Evolutionary conservation across 2,797 vertebrate genomes (phyloP).

Genomic region (Phyllotis vaccarum): DNA sequence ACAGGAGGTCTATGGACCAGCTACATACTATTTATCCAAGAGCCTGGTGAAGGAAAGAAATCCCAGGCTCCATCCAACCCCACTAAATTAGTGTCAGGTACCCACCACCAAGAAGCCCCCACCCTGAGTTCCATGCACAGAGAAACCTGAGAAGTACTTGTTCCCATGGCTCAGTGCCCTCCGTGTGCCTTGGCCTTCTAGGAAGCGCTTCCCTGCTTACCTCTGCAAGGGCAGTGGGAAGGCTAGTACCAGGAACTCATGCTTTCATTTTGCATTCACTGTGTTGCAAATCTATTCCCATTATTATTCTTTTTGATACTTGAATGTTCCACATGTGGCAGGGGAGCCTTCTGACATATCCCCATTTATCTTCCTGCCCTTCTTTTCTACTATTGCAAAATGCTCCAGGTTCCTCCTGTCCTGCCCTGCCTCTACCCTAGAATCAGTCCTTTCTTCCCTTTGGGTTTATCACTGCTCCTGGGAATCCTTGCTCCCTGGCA

Average conservation of each 20-base stretch:
- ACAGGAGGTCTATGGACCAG: background rate
- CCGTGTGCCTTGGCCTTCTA: rapidly evolving
- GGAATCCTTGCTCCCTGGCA: background rate
- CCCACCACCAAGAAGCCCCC: too few relatives aligned
- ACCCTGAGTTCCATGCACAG: background rate
- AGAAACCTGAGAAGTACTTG: background rate
- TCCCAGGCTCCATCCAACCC: background rate
- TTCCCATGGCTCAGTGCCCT: rapidly evolving
- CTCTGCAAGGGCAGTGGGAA: background rate
- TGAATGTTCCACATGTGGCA: background rate
- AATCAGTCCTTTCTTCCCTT: background rate
- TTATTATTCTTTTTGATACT: background rate
- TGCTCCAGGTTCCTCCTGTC: too few relatives aligned
- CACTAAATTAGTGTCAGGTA: background rate
- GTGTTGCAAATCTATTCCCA: background rate
- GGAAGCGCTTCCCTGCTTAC: background rate
- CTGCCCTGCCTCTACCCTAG: background rate
- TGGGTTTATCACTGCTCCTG: background rate
- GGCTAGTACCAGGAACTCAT: rapidly evolving
- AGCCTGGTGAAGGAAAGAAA: background rate
- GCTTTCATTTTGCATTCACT: background rate
- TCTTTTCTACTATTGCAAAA: background rate
- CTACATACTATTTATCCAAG: background rate
- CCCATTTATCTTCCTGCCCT: background rate
- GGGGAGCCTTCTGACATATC: background rate